phyloP scores from a whole-genome alignment of 2,113 vertebrate genomes.

The Brachypteracias leptosomus region DNA sequence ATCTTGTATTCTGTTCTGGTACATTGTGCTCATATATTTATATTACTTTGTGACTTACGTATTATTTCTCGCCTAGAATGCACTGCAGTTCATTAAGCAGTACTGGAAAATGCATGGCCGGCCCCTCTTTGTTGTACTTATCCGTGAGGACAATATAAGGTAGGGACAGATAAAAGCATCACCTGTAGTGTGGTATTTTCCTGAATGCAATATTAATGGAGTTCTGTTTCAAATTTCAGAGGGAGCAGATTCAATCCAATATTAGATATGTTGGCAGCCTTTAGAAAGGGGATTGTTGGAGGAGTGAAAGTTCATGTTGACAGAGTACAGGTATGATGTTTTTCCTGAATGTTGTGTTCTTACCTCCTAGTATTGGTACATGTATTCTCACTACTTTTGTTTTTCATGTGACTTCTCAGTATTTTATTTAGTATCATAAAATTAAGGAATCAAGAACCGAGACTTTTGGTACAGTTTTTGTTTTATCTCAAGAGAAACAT shows the following conservation, averaged over 20 bases:
- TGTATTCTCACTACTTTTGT: background rate
- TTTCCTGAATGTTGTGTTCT: background rate
- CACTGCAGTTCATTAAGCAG: conserved; percentile 97
- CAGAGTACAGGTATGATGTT: conserved; percentile 87
- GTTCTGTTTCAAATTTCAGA: conserved; percentile 71
- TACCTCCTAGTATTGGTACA: background rate
- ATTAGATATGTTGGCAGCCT: conserved; percentile 94
- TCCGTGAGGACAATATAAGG: conserved; percentile 98
- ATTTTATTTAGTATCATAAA: background rate
- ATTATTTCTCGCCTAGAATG: conserved; percentile 78
- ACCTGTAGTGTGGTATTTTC: background rate
- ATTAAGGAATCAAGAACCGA: background rate
- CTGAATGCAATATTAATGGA: background rate
- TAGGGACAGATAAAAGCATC: conserved; percentile 40
- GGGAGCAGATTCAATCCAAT: conserved; percentile 96
- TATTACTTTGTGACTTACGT: background rate
- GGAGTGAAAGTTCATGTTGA: conserved; percentile 97
- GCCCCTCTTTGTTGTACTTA: conserved; percentile 93
- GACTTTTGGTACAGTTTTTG: background rate
- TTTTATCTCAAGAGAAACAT: background rate
- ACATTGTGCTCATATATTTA: background rate
- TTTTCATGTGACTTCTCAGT: background rate
- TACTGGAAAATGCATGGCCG: conserved; percentile 98
- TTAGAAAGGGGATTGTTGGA: conserved; percentile 91
- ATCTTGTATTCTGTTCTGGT: background rate